Conservation (phyloP, 2,797 vertebrate genomes). For the Parotocinclus haroldoi region DNA sequence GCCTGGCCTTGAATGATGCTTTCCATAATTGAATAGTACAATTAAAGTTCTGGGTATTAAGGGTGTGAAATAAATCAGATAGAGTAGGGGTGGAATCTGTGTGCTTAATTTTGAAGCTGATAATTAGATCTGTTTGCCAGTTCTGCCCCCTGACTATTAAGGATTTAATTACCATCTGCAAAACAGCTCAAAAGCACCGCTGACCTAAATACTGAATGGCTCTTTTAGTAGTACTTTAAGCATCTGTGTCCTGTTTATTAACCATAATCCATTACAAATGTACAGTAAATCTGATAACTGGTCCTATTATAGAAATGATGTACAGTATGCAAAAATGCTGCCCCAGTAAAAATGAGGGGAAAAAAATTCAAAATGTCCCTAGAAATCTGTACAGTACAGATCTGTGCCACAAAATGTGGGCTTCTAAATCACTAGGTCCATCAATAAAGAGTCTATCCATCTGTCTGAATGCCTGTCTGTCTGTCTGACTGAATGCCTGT, state of each 20-base stretch:
- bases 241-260: slow-evolving; percentile 14
- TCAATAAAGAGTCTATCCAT: too few species aligned
- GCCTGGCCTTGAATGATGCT: slow-evolving; percentile 59
- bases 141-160: slow-evolving; percentile 66
- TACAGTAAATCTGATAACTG: slow-evolving; percentile 23
- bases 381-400: slow-evolving; percentile 13
- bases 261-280: slow-evolving; percentile 22
- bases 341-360: too few species aligned
- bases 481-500: too few species aligned
- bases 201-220: slow-evolving; percentile 54
- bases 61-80: slow-evolving; percentile 53
- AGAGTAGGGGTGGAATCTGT: slow-evolving; percentile 57
- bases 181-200: slow-evolving; percentile 55
- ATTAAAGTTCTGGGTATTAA: slow-evolving; percentile 59
- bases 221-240: slow-evolving; percentile 42
- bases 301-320: not conserved
- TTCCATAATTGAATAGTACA: slow-evolving; percentile 68
- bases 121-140: slow-evolving; percentile 75
- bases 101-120: slow-evolving; percentile 70
- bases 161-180: slow-evolving; percentile 76
- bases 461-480: too few species aligned
- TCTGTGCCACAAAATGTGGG: not conserved
- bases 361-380: too few species aligned
- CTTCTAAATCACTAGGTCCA: too few species aligned
- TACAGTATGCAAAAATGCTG: too few species aligned